phyloP scores from a whole-genome alignment of 1,140 invertebrate species.

The Ylistrum balloti region DNA sequence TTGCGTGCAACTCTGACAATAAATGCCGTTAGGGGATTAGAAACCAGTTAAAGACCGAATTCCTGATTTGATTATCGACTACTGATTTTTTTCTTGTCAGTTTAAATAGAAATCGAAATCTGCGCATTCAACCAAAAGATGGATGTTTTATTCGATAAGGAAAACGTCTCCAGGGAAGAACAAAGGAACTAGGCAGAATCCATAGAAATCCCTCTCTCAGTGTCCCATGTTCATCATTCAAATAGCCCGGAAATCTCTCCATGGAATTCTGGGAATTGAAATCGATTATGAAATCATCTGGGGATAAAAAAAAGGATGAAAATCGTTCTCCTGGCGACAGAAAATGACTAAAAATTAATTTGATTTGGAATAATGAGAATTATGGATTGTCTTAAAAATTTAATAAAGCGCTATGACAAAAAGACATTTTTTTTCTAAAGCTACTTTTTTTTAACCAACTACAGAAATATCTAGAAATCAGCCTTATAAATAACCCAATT shows the following conservation, averaged over 20 bases:
- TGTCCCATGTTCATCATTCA: background rate
- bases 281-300: background rate
- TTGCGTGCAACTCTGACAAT: background rate
- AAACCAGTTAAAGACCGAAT: background rate
- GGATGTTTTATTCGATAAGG: constrained; percentile 8
- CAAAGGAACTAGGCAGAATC: background rate
- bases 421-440: too few species aligned
- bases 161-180: background rate
- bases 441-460: too few species aligned
- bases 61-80: background rate
- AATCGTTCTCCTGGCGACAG: too few species aligned
- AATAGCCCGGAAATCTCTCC: background rate
- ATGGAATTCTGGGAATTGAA: background rate
- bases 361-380: too few species aligned
- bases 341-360: too few species aligned
- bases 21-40: background rate
- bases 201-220: background rate
- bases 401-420: too few species aligned
- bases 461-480: too few species aligned
- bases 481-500: too few species aligned
- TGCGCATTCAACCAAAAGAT: background rate
- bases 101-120: background rate
- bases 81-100: background rate
- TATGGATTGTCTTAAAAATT: too few species aligned
- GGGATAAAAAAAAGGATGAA: background rate